Evolutionary conservation across 2,113 vertebrate species (phyloP), one percentile per base, ranked within the genome.

Genomic region (Malurus alboscapulatus): DNA sequence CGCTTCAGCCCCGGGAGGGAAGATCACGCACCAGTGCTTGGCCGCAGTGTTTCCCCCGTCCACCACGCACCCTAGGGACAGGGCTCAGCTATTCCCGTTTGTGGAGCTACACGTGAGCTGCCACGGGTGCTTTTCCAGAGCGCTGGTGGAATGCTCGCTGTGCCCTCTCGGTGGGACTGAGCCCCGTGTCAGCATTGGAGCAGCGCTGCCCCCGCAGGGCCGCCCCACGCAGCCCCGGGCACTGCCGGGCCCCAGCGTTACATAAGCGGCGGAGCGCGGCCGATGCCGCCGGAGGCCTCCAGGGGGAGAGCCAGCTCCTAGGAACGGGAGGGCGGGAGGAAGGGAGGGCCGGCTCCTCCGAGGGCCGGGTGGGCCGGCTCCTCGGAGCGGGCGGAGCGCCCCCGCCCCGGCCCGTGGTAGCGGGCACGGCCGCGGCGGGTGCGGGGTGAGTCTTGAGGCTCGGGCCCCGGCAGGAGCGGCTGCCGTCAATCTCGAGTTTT

Each of bases 21-120:
- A 25, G 30, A 10, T 10, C 51, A 2, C 0, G 32, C 57, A 8
- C 2, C 5, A 2, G 0, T 2, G 6, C 42, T 5, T 1, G 58
- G 38, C 57, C 17, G 75, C 47, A 7, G 26, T 1, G 16, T 1
- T 1, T 68, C 22, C 42, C 51, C 2, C 19, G 2, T 5, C 57
- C 66, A 9, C 3, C 1, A 10, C 15, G 26, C 2, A 5, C 1
- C 9, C 1, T 0, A 12, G 21, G 27, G 36, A 17, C 0, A 12
- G 51, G 12, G 29, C 17, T 40, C 67, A 2, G 40, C 79, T 34
- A 1, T 3, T 40, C 40, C 67, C 25, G 5, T 18, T 14, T 34
- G 44, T 9, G 8, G 2, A 59, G 50, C 38, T 12, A 2, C 17
- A 2, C 3, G 6, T 3, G 21, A 48, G 47, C 25, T 8, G 62